Evolutionary conservation across 2,797 vertebrate genomes (phyloP).

Genomic region (Melanotaenia maccullochi): DNA sequence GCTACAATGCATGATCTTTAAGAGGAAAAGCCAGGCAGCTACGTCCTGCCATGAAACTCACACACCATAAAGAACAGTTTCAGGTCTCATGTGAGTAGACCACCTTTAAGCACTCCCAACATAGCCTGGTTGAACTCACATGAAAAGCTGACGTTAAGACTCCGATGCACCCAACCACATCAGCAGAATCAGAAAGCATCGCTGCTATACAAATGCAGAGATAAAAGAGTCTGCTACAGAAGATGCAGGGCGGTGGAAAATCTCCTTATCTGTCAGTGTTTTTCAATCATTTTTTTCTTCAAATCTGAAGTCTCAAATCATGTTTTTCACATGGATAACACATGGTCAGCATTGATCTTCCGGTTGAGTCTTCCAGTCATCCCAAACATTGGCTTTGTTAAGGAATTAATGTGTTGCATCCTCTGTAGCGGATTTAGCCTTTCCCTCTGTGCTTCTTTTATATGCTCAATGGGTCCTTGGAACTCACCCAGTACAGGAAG

Average conservation of each 20-base stretch:
- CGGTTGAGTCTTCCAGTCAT: constrained; percentile 25
- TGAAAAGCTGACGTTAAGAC: constrained; percentile 42
- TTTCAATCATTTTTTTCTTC: constrained; percentile 2
- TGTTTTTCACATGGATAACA: constrained; percentile 27
- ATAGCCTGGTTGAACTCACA: constrained; percentile 39
- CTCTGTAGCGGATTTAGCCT: constrained; percentile 55
- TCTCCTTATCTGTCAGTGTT: constrained; percentile 13
- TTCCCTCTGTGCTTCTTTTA: constrained; percentile 60
- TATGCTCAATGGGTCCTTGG: constrained; percentile 66
- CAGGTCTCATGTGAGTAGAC: constrained; percentile 22
- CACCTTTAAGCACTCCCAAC: constrained; percentile 24
- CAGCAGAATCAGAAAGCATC: constrained; percentile 31
- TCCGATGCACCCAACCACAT: constrained; percentile 43
- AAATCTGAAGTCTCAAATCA: constrained; percentile 17
- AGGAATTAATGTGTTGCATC: constrained; percentile 47
- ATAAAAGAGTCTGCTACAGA: constrained; percentile 39
- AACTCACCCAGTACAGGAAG: constrained; percentile 69
- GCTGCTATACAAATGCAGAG: constrained; percentile 44
- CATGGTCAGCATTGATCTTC: constrained; percentile 19
- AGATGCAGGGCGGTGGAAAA: constrained; percentile 48
- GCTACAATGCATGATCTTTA: constrained; percentile 4
- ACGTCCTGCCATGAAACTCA: constrained; percentile 5
- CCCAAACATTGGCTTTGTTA: constrained; percentile 55
- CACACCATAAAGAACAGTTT: constrained; percentile 32
- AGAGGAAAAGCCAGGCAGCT: background rate